Evolutionary conservation across 2,113 vertebrate genomes (phyloP), one percentile per base, ranked within the genome.

Genomic region (Callionymus lyra): DNA sequence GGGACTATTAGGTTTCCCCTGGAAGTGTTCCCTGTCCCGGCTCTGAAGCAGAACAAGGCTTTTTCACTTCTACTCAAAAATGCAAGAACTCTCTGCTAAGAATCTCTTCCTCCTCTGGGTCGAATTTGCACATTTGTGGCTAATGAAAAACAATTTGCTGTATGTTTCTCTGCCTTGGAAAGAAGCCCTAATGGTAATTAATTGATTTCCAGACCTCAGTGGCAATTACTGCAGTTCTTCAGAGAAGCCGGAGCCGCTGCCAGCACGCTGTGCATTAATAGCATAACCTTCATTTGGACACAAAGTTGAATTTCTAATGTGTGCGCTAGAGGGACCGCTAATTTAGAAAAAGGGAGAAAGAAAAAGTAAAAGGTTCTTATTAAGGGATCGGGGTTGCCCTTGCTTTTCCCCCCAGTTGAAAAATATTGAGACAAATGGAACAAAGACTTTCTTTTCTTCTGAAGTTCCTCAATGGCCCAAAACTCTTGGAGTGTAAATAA

Each of bases 201-300:
- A 87, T 82, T 83, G 76, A 81, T 79, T 84, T 76, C 72, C 74
- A 64, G 68, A 53, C 64, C 69, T 75, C 57, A 66, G 47, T 70
- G 56, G 77, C 76, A 86, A 84, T 86, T 84, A 85, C 65, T 65
- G 50, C 63, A 68, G 70, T 83, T 76, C 79, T 82, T 71, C 47
- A 42, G 59, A 76, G 68, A 77, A 79, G 61, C 69, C 46, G 72
- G 72, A 63, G 47, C 35, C 51, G 60, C 47, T 73, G 76, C 72
- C 67, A 73, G 70, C 58, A 66, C 74, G 59, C 63, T 56, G 61
- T 76, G 63, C 67, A 69, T 81, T 79, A 80, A 80, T 67, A 74
- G 74, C 65, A 68, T 73, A 77, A 82, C 76, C 82, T 85, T 77
- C 69, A 70, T 73, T 76, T 77, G 56, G 73, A 76, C 65, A 72